Base-by-base conservation (phyloP, 2,888 invertebrate species). In the Busseola fusca region DNA sequence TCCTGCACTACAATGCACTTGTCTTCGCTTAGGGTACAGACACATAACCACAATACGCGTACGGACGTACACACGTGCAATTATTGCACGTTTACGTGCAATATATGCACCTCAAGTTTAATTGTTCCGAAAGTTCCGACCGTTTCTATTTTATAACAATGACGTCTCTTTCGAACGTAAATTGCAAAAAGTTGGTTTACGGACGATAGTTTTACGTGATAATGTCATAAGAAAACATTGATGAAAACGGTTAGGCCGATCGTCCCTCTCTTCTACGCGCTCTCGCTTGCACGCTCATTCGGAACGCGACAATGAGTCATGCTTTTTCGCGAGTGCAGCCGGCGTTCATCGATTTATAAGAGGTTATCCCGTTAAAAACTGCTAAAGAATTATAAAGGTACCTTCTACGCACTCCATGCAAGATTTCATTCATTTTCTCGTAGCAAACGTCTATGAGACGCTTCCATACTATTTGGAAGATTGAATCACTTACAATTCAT, bases 1-100 rank as follows among this genome's bases (percentile, higher is more conserved):
- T 93, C 93, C 94, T 91, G 90, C 91, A 91, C 88, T 73, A 64
- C 83, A 85, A 67, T 92, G 90, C 91, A 91, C 91, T 91, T 90
- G 91, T 90, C 89, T 89, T 88, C 79, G 75, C 86, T 80, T 81
- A 78, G 82, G 70, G 62, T 52, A 73, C 58, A 74, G 80, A 81
- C 80, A 84, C 84, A 78, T 80, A 78, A 83, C 72, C 9, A 72
- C 34, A 59, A 25, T 30, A 78, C 37, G 40, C 59, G 60, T 16
- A 30, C 45, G 5, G 34, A 7, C 34, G 34, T 34, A 52, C 21
- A 48, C 42, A 48, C 54, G 48, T 14, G 21, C 4, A 63, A 56
- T 37, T 16, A 18, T 65, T 25, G 34, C n/a, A n/a, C n/a, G n/a
- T n/a, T n/a, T n/a, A n/a, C n/a, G n/a, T n/a, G n/a, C n/a, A n/a